Base-by-base conservation (phyloP, 2,797 vertebrate species). In the Gorsachius magnificus region DNA sequence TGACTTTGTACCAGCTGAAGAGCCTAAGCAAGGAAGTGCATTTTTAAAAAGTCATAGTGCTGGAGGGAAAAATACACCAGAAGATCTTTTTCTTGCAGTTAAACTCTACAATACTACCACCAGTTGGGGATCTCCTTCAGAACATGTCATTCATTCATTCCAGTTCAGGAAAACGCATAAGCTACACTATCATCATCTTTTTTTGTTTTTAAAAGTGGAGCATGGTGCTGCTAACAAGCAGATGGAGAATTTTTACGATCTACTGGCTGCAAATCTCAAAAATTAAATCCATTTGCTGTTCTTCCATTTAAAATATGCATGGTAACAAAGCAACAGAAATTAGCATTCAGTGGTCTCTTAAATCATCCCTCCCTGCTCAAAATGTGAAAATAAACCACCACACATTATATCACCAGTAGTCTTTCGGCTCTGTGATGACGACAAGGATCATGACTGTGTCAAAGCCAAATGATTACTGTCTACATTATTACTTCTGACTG, bases 271-370 rank as follows among this genome's bases (percentile, higher is more conserved):
- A 94, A 71, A 75, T 80, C 19, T 87, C 79, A 84, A 78, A 90
- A 94, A 96, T 94, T 89, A 93, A 95, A 94, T 68, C 92, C 60
- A 83, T 89, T 96, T 90, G 77, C 70, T 87, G 11, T 43, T 93
- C 71, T 93, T 86, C 70, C 33, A 84, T 36, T 96, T 87, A 57
- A 93, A 95, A 90, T 65, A 78, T 9, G 33, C 61, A 83, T 71
- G 20, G 83, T 68, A 94, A 90, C 81, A 95, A 95, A 87, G 45
- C 81, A 92, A 89, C 53, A 94, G 65, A 92, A 92, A 94, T 85
- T 83, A 92, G 66, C 19, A 71, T 83, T 88, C 75, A 83, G 33
- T 68, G 45, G 78, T 65, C 60, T 94, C 78, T 75, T 94, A 94
- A 94, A 94, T 85, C 75, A 93, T 18, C 10, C 24, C 33, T 79